These are phyloP conservation scores for Ichneumon xanthorius DNA, from an alignment of 2,888 invertebrate genomes.

Conservation along the genomic window DNA sequence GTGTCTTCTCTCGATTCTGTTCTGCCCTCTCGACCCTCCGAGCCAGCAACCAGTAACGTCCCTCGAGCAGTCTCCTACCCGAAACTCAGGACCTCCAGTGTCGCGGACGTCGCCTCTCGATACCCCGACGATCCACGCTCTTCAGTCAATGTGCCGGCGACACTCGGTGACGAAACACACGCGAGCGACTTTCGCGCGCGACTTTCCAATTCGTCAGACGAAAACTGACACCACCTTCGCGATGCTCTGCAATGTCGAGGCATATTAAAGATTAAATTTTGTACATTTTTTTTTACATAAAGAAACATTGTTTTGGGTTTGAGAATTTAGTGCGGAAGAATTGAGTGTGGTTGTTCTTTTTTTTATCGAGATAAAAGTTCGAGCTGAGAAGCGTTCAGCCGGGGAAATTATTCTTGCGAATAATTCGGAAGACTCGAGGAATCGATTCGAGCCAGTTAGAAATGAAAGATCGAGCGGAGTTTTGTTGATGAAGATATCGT, in stretches of 20 bases:
- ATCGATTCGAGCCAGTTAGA: background rate
- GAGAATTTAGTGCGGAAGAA: background rate
- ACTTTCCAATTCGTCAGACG: background rate
- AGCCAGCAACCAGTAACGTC: constrained; percentile 73
- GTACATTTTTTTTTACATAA: background rate
- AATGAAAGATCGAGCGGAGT: constrained; percentile 7
- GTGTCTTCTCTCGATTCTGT: constrained; percentile 59
- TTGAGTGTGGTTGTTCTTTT: background rate
- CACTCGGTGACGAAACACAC: constrained; percentile 17
- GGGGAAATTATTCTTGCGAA: background rate
- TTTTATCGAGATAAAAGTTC: background rate
- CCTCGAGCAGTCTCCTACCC: constrained; percentile 63
- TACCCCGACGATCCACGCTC: background rate
- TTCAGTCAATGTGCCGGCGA: constrained; percentile 37
- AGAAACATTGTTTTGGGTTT: background rate
- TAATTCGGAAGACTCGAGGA: background rate
- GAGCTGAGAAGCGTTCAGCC: background rate
- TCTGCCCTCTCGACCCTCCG: constrained; percentile 47
- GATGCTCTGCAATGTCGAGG: background rate
- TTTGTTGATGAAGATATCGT: background rate
- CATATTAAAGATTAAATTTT: background rate
- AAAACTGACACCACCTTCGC: constrained; percentile 7
- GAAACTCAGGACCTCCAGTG: background rate
- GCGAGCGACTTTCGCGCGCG: background rate
- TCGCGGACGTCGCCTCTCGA: background rate